Conservation (phyloP, 2,797 vertebrate species). For the Chrysocyon brachyurus region DNA sequence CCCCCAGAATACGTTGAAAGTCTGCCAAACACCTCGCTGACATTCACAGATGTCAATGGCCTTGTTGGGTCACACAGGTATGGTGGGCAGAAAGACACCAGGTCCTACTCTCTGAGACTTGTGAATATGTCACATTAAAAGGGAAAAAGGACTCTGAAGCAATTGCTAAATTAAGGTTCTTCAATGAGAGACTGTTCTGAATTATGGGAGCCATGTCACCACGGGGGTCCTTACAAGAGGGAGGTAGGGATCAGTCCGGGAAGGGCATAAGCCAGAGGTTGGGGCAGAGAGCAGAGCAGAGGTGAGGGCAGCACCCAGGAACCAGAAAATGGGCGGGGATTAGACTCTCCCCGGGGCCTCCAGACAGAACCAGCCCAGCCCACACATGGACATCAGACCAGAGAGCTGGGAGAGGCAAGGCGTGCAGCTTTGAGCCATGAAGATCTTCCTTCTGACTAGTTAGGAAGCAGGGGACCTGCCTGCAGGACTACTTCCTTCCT, state of each 20-base stretch:
- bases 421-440: not conserved
- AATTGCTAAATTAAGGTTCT: not conserved
- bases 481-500: not conserved
- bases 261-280: not conserved
- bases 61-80: accelerated
- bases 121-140: not conserved
- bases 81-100: not conserved
- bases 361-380: not conserved
- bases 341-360: not conserved
- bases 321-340: not conserved
- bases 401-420: not conserved
- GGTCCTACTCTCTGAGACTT: not conserved
- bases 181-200: not conserved
- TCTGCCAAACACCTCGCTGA: not conserved
- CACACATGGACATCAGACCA: not conserved
- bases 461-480: accelerated
- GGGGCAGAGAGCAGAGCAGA: not conserved
- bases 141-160: not conserved
- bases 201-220: not conserved
- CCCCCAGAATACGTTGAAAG: not conserved
- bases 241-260: not conserved
- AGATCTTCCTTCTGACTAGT: not conserved
- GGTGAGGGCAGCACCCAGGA: not conserved
- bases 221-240: not conserved
- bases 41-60: not conserved